Percentiles rank a stretch among this genome's conserved stretches.
phyloP scores from a whole-genome alignment of 2,888 invertebrate genomes.

The Limnephilus rhombicus region DNA sequence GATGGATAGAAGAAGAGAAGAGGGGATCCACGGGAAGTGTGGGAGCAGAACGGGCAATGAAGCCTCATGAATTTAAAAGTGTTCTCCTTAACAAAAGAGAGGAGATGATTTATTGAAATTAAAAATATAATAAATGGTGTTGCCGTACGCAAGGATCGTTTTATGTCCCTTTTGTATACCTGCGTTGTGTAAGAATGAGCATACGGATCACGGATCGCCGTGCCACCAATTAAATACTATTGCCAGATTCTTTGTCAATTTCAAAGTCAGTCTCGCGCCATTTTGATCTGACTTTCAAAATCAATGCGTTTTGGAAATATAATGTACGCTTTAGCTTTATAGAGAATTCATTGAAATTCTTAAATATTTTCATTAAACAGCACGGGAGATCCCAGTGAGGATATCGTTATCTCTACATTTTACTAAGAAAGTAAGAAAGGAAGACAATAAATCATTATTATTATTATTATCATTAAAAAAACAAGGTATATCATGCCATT shows the following conservation, averaged over 20 bases:
- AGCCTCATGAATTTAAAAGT: constrained; percentile 62
- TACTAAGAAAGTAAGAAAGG: too few species aligned
- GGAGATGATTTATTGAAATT: constrained; percentile 66
- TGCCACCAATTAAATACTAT: constrained; percentile 59
- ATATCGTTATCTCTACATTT: too few species aligned
- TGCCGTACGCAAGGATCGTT: constrained; percentile 63
- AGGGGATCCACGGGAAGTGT: constrained; percentile 49
- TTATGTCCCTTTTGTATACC: constrained; percentile 65
- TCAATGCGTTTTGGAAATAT: neutral
- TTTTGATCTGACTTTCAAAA: neutral
- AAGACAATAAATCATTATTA: too few species aligned
- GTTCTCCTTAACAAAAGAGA: constrained; percentile 62
- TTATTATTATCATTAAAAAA: too few species aligned
- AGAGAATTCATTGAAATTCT: neutral
- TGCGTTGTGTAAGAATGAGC: constrained; percentile 55
- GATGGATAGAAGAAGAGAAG: constrained; percentile 43
- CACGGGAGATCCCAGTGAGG: too few species aligned
- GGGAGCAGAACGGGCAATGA: constrained; percentile 60
- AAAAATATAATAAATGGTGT: constrained; percentile 67
- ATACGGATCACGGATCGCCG: constrained; percentile 45
- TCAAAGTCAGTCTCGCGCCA: constrained; percentile 37
- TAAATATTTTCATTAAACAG: too few species aligned
- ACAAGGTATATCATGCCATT: too few species aligned
- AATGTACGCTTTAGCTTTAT: neutral
- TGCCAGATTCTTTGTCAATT: constrained; percentile 50